These are phyloP conservation scores for Zosterops pallidus DNA, from an alignment of 2,113 vertebrate genomes.

Conservation along the genomic window DNA sequence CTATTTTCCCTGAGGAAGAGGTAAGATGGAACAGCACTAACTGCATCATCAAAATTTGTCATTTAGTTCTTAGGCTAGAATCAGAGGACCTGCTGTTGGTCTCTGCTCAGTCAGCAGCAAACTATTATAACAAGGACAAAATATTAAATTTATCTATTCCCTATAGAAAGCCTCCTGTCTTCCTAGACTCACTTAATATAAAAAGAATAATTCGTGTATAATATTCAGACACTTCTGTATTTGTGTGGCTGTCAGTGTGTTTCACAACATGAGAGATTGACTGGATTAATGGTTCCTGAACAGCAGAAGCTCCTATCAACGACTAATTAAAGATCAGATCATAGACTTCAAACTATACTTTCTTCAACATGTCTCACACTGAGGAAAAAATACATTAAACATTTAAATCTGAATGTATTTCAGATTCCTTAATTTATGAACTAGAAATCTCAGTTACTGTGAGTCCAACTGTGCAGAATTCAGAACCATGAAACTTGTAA, in stretches of 20 bases:
- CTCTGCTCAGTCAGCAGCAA: slow-evolving; percentile 2
- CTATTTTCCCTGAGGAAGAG: not conserved
- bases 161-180: not conserved
- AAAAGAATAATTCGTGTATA: not conserved
- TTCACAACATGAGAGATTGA: not conserved
- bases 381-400: not conserved
- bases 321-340: not conserved
- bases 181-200: not conserved
- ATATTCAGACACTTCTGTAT: not conserved
- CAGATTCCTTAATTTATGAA: not conserved
- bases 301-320: not conserved
- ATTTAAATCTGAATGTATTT: not conserved
- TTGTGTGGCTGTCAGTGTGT: not conserved
- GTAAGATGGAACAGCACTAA: not conserved
- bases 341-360: not conserved
- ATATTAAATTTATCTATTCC: not conserved
- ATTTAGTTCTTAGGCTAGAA: not conserved
- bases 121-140: not conserved
- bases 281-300: not conserved
- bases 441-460: not conserved
- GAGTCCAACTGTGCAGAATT: not conserved
- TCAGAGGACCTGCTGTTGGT: not conserved
- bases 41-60: not conserved
- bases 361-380: not conserved
- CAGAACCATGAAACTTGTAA: not conserved